Evolutionary conservation across 2,888 invertebrate species (phyloP), one percentile per base, ranked within the genome.

Genomic region (Thereva nobilitata): DNA sequence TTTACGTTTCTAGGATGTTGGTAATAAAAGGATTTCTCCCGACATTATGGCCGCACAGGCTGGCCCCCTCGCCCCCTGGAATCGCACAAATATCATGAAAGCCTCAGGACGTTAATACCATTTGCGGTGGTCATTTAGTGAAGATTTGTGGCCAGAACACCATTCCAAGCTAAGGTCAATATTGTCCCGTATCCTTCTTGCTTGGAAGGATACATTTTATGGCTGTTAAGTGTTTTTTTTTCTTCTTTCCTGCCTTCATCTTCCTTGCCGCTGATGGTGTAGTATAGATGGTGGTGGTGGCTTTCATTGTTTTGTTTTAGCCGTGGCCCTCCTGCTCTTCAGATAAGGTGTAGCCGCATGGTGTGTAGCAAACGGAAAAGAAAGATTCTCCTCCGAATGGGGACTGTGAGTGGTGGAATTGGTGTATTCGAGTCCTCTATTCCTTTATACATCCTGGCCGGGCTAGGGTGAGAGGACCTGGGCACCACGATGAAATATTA

Each of bases 111-210:
- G 63, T 70, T 70, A 68, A 70, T 70, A 65, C 68, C 70, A 68
- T 70, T 70, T 70, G 70, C 52, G 70, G 68, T 68, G 68, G 70
- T 70, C 70, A 68, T 70, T 70, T 67, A 68, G 67, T 57, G 65
- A 70, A 70, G 68, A 70, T 70, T 70, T 70, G 70, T 70, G 68
- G 70, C 67, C 57, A 66, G 63, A 64, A 67, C 67, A 66, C 67
- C 67, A 65, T 69, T 56, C 64, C 55, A 47, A 53, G 42, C 66
- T 69, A 67, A 69, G 69, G 69, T 69, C 67, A 69, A 69, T 69
- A 67, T 69, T 69, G 67, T 67, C 67, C 64, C 61, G 67, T 69
- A 67, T 69, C 65, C 65, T 69, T 64, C 67, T 69, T 67, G 49
- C 64, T 50, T 38, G 55, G 47, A 44, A 67, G 67, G 64, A 67